Percentiles rank a stretch among this genome's conserved stretches.
phyloP scores from a whole-genome alignment of 2,888 invertebrate genomes.

The Cryptus armator region DNA sequence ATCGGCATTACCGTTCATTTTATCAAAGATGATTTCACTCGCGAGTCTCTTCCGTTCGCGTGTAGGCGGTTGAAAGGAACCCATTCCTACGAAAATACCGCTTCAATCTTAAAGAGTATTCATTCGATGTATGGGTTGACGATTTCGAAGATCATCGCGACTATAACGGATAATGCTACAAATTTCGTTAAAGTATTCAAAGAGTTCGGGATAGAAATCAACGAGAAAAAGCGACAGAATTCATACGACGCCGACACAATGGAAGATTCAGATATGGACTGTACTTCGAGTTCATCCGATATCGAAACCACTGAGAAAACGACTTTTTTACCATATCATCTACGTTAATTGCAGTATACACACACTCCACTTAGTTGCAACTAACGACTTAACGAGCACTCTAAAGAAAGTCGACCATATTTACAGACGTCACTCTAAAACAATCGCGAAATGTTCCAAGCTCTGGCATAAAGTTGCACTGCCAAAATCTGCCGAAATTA shows the following conservation, averaged over 20 bases:
- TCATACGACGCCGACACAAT: background rate
- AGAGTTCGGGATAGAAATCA: conserved; percentile 14
- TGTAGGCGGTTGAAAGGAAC: no score
- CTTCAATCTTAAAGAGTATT: conserved; percentile 42
- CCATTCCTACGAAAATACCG: background rate
- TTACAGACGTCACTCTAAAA: conserved; percentile 2
- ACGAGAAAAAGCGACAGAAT: no score
- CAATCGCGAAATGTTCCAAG: conserved; percentile 38
- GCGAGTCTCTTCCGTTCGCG: no score
- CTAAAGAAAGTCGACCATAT: background rate
- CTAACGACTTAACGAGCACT: conserved; percentile 27
- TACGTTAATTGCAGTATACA: conserved; percentile 44
- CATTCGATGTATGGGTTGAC: conserved; percentile 29
- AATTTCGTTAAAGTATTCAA: conserved; percentile 48
- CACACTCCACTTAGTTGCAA: conserved; percentile 36
- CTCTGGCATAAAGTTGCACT: background rate
- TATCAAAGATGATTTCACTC: no score
- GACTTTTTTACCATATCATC: conserved; percentile 34
- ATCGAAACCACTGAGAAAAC: background rate
- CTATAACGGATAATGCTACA: conserved; percentile 42
- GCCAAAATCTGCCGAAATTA: conserved; percentile 53
- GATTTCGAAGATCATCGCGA: conserved; percentile 34
- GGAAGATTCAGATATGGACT: conserved; percentile 3
- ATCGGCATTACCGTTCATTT: no score
- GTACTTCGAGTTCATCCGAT: no score